Evolutionary conservation across 1,140 invertebrate genomes (phyloP), one percentile per base, ranked within the genome.

Genomic region (Acromyrmex heyeri): DNA sequence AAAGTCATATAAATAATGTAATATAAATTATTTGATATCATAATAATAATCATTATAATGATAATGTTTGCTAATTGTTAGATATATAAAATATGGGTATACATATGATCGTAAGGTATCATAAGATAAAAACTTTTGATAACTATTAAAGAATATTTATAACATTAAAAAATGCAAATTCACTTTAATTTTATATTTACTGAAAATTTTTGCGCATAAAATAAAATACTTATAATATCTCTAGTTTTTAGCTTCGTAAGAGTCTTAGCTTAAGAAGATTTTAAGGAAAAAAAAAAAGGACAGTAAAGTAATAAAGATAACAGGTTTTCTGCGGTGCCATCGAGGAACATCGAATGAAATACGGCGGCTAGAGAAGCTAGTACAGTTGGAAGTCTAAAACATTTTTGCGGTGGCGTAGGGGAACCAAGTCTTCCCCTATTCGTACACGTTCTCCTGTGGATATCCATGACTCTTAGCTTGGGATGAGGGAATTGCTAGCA

Each of bases 401-500:
- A 83, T 83, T 83, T 83, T 75, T 83, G 79, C 79, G 79, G 79
- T 75, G 44, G 77, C 62, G 77, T 79, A 79, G 30, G 79, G 69
- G 57, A 75, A 83, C 67, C 82, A 55, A 78, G 67, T 59, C 27
- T 59, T 44, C 24, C 24, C 18, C 8, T 12, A 1, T 27, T 65
- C 64, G 50, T 30, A 48, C 61, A 65, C 50, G 57, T 88, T 53
- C 76, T 81, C 83, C 61, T 57, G 61, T 61, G 87, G 75, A 48
- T 79, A 89, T 88, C 61, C 81, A 73, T 76, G 77, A 82, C 59
- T 83, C 73, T 57, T 55, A 44, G 57, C 27, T 50, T 30, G 70
- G 64, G 75, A 67, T 48, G 73, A 89, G 82, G 85, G 85, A 87
- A 90, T 86, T 78, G 88, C 88, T 27, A 61, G 85, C 77, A 82